Evolutionary conservation across 2,888 invertebrate genomes (phyloP).

Genomic region (Phymatocera aterrima): DNA sequence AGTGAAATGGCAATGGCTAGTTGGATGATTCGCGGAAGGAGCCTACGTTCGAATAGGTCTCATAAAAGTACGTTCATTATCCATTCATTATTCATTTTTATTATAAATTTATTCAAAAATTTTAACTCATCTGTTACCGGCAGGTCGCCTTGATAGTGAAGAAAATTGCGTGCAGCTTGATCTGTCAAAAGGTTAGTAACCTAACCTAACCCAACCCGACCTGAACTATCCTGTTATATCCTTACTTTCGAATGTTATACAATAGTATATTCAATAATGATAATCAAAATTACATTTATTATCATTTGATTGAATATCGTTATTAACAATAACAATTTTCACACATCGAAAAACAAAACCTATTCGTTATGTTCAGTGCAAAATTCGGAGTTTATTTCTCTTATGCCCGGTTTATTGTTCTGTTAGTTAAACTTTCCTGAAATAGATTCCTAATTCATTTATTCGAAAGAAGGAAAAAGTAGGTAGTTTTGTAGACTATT

Average conservation of each 20-base stretch:
- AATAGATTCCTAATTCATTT: not conserved
- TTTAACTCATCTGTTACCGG: conserved; percentile 54
- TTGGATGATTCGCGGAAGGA: conserved; percentile 76
- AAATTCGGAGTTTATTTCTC: not conserved
- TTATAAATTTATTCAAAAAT: conserved; percentile 44
- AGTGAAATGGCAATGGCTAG: conserved; percentile 76
- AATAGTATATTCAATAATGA: conserved; percentile 23
- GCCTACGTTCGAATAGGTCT: conserved; percentile 73
- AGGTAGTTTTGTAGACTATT: not conserved
- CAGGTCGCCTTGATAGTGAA: conserved; percentile 76
- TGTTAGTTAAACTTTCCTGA: not conserved
- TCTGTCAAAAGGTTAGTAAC: conserved; percentile 76
- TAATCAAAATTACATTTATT: conserved; percentile 41
- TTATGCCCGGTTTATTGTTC: not conserved
- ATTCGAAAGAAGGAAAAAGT: not conserved
- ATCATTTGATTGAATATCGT: not conserved
- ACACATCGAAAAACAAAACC: no score
- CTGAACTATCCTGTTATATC: conserved; percentile 26
- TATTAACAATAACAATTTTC: conserved; percentile 4
- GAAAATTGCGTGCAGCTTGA: conserved; percentile 79
- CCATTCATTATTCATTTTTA: conserved; percentile 47
- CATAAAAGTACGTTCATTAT: conserved; percentile 73
- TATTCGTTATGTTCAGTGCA: no score
- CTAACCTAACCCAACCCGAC: conserved; percentile 56
- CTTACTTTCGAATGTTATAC: conserved; percentile 33